Conservation (phyloP, 2,888 invertebrate species). For the Schizotus pectinicornis region DNA sequence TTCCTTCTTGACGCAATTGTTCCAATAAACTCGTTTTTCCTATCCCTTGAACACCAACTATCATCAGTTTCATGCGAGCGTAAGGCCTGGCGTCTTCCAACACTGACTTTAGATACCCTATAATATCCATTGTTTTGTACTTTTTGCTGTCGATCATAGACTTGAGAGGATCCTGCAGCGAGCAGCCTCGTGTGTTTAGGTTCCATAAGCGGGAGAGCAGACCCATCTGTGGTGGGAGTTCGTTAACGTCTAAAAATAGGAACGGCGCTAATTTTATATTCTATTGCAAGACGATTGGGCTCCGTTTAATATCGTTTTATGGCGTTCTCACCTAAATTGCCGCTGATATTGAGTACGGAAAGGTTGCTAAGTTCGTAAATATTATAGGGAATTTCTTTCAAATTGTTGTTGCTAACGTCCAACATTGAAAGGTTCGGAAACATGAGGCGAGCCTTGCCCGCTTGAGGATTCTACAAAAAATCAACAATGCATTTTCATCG, state of each 20-base stretch:
- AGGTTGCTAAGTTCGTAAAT: constrained; percentile 86
- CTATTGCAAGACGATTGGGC: neutral
- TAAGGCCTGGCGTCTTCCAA: constrained; percentile 91
- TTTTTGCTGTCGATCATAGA: constrained; percentile 92
- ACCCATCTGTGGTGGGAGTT: constrained; percentile 95
- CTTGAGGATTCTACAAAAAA: constrained; percentile 56
- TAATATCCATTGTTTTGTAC: constrained; percentile 93
- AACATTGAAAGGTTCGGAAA: constrained; percentile 95
- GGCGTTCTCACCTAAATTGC: constrained; percentile 68
- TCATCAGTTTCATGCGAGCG: constrained; percentile 94
- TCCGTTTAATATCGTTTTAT: constrained; percentile 13
- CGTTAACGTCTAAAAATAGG: constrained; percentile 70
- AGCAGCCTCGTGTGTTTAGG: constrained; percentile 89
- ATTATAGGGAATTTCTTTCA: constrained; percentile 79
- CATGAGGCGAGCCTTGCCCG: constrained; percentile 73
- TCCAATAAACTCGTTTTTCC: constrained; percentile 92
- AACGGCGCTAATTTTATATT: neutral
- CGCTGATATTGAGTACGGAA: constrained; percentile 92
- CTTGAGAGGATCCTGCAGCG: constrained; percentile 84
- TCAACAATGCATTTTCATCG: neutral
- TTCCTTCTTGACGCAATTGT: constrained; percentile 86
- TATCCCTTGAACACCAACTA: constrained; percentile 88
- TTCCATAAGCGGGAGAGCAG: constrained; percentile 95
- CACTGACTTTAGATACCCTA: constrained; percentile 90
- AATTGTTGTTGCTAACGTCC: constrained; percentile 88